Evolutionary conservation across 2,888 invertebrate species (phyloP).

Genomic region (Iphiclides podalirius): DNA sequence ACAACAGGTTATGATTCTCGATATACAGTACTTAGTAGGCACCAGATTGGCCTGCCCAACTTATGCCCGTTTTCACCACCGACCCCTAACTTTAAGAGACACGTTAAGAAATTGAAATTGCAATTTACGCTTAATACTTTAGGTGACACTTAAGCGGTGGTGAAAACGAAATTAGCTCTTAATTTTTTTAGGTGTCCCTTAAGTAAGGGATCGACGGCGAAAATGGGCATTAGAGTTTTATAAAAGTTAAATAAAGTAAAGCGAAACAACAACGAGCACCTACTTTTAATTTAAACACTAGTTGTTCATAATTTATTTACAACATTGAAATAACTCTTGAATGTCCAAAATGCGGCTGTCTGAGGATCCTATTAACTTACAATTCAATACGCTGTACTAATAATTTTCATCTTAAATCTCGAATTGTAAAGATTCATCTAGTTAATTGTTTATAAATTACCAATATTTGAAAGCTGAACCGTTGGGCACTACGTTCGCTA

Average conservation of each 20-base stretch:
- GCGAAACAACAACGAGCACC: constrained; percentile 44
- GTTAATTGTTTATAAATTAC: constrained; percentile 48
- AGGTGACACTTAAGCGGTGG: no score
- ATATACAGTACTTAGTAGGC: constrained; percentile 49
- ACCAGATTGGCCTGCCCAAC: constrained; percentile 45
- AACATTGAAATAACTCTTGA: constrained; percentile 48
- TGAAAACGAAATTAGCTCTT: no score
- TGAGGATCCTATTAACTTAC: constrained; percentile 45
- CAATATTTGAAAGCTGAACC: constrained; percentile 80
- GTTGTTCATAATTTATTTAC: constrained; percentile 67
- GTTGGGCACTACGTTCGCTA: constrained; percentile 62
- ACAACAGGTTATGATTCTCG: constrained; percentile 64
- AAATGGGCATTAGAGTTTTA: constrained; percentile 31
- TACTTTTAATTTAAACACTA: constrained; percentile 60
- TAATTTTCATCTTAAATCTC: constrained; percentile 53
- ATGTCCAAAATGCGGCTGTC: constrained; percentile 47
- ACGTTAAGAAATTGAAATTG: no score
- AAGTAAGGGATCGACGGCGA: no score
- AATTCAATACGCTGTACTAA: constrained; percentile 45
- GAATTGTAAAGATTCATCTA: constrained; percentile 65
- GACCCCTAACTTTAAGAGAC: no score
- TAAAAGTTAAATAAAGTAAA: constrained; percentile 40
- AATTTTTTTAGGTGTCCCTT: no score
- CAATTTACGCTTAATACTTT: no score
- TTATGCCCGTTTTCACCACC: no score